Conservation (phyloP, 2,888 invertebrate species). For the Parelbella ahira region DNA sequence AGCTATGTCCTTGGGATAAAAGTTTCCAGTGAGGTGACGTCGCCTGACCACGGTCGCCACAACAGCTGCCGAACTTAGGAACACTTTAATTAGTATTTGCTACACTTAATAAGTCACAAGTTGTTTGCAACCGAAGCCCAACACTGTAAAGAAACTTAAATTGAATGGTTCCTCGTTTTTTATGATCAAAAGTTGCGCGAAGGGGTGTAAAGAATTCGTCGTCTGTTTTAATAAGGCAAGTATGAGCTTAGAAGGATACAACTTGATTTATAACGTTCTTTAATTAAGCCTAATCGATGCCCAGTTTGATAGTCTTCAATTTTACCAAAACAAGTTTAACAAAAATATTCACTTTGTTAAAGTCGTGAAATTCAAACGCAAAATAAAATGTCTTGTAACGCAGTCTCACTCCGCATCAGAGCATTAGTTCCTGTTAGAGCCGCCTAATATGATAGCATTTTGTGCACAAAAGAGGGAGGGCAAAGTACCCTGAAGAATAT, state of each 20-base stretch:
- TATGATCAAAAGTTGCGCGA: conserved; percentile 35
- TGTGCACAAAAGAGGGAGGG: conserved; percentile 44
- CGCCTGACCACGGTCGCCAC: conserved; percentile 42
- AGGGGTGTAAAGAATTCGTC: conserved; percentile 41
- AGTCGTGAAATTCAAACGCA: too few species aligned
- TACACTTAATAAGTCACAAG: conserved; percentile 43
- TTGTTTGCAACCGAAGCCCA: conserved; percentile 33
- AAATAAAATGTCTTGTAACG: conserved; percentile 10
- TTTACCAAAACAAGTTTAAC: too few species aligned
- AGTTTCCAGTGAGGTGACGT: conserved; percentile 48
- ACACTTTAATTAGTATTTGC: conserved; percentile 63
- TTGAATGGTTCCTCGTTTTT: conserved; percentile 29
- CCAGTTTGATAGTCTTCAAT: too few species aligned
- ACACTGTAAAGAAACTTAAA: conserved; percentile 30
- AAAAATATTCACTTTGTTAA: too few species aligned
- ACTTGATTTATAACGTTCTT: not conserved
- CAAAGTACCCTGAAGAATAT: conserved; percentile 53
- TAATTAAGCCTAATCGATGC: not conserved
- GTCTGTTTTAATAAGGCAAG: conserved; percentile 33
- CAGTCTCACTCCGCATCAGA: too few species aligned
- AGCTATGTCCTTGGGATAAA: conserved; percentile 47
- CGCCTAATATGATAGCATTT: conserved; percentile 39
- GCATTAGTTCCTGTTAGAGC: conserved; percentile 15
- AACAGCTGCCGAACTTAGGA: conserved; percentile 50
- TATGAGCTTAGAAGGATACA: conserved; percentile 1